These are phyloP conservation scores for Lottia gigantea DNA, from an alignment of 2,888 invertebrate genomes.

Conservation along the genomic window DNA sequence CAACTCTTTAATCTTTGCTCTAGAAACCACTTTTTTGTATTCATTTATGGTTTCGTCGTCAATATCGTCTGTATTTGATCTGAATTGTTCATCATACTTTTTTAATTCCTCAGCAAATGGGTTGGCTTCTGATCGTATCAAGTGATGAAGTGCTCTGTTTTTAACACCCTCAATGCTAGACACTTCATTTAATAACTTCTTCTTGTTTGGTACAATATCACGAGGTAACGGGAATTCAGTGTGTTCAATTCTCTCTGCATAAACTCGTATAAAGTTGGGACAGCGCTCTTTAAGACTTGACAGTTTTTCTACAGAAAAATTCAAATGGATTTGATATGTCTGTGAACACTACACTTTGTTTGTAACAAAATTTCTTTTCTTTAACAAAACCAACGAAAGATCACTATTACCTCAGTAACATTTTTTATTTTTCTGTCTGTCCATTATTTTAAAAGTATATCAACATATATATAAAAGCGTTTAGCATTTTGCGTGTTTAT, in stretches of 20 bases:
- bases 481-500: no score
- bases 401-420: no score
- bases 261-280: constrained; percentile 56
- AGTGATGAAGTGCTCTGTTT: constrained; percentile 43
- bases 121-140: constrained; percentile 34
- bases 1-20: constrained; percentile 40
- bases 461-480: no score
- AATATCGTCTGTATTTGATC: constrained; percentile 33
- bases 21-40: constrained; percentile 30
- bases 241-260: constrained; percentile 51
- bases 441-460: no score
- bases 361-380: no score
- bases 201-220: constrained; percentile 28
- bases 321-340: not conserved
- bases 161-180: constrained; percentile 12
- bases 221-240: constrained; percentile 52
- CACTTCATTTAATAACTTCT: constrained; percentile 9
- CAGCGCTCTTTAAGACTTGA: constrained; percentile 32
- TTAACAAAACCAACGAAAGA: no score
- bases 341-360: no score
- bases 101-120: constrained; percentile 30
- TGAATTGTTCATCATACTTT: constrained; percentile 43
- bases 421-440: no score
- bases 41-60: constrained; percentile 25
- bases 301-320: constrained; percentile 41